Conservation (phyloP, 1,140 invertebrate genomes). For the Drosophila sp. region DNA sequence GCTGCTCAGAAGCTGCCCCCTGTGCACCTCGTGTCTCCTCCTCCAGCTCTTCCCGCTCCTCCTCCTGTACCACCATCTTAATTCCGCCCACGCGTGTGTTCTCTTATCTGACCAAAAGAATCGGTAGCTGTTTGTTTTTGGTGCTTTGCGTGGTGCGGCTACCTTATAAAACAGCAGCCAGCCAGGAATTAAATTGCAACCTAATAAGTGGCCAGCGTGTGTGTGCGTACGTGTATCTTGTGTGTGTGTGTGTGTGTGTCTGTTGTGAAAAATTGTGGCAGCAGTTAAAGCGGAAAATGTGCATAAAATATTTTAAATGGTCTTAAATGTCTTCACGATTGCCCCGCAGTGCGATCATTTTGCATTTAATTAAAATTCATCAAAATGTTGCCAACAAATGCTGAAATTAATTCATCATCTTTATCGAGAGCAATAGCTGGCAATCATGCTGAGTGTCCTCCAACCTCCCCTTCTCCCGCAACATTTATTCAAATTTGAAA, state of each 20-base stretch:
- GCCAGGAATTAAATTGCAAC: constrained; percentile 40
- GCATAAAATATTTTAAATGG: constrained; percentile 75
- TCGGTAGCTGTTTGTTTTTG: constrained; percentile 57
- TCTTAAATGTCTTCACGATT: constrained; percentile 45
- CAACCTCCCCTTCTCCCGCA: not conserved
- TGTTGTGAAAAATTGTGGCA: constrained; percentile 32
- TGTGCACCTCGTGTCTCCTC: no score
- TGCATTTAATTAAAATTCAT: constrained; percentile 20
- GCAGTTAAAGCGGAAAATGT: constrained; percentile 55
- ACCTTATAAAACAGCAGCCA: constrained; percentile 57
- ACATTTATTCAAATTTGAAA: constrained; percentile 9
- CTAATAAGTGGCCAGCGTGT: constrained; percentile 34
- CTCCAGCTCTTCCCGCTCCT: not conserved
- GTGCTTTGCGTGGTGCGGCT: constrained; percentile 32
- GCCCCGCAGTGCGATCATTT: constrained; percentile 41
- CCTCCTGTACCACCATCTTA: constrained; percentile 9
- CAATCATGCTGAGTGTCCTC: constrained; percentile 35
- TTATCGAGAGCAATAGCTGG: constrained; percentile 37
- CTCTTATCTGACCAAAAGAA: constrained; percentile 57
- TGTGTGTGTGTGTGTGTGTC: constrained; percentile 12
- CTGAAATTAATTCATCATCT: constrained; percentile 45
- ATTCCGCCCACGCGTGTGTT: constrained; percentile 44
- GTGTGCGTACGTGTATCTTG: not conserved
- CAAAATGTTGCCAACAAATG: constrained; percentile 28
- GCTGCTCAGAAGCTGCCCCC: constrained; percentile 1